Conservation (phyloP, 2,113 vertebrate genomes). For the Chionodraco myersi region DNA sequence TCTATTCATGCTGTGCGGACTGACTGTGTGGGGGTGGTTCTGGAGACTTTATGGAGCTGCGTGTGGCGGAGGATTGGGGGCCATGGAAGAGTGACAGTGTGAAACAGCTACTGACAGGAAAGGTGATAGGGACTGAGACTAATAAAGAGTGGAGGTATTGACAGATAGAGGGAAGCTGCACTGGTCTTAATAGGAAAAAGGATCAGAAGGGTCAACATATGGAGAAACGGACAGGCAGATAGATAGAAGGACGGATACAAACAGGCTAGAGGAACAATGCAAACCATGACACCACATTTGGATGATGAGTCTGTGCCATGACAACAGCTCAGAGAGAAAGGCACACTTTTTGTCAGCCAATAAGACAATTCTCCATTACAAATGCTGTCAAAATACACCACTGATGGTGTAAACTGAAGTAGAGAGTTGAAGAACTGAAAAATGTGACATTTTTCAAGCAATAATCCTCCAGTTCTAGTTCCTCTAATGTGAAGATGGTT, state of each 20-base stretch:
- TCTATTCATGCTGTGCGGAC: constrained; percentile 66
- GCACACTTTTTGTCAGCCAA: neutral
- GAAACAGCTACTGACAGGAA: constrained; percentile 67
- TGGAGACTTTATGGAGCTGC: constrained; percentile 57
- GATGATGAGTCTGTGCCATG: constrained; percentile 25
- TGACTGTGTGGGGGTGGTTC: constrained; percentile 57
- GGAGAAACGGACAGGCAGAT: neutral
- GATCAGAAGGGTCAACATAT: constrained; percentile 6
- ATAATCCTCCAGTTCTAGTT: neutral
- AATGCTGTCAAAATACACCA: neutral
- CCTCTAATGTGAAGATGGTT: neutral
- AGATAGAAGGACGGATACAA: neutral
- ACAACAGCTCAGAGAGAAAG: neutral
- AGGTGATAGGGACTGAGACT: constrained; percentile 44
- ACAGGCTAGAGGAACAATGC: constrained; percentile 12
- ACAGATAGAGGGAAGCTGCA: constrained; percentile 31
- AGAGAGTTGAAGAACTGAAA: neutral
- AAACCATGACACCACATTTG: constrained; percentile 43
- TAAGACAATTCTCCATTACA: constrained; percentile 11
- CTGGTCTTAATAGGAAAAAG: constrained; percentile 36
- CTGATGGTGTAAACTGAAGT: neutral
- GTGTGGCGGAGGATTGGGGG: constrained; percentile 34
- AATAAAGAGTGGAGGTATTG: constrained; percentile 46
- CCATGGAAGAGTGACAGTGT: constrained; percentile 59
- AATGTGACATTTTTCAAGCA: neutral